A percentile compares a stretch with the other conserved stretches of the same genome.
These are phyloP conservation scores for Carapus acus DNA, from an alignment of 2,797 vertebrate species.

Conservation along the genomic window DNA sequence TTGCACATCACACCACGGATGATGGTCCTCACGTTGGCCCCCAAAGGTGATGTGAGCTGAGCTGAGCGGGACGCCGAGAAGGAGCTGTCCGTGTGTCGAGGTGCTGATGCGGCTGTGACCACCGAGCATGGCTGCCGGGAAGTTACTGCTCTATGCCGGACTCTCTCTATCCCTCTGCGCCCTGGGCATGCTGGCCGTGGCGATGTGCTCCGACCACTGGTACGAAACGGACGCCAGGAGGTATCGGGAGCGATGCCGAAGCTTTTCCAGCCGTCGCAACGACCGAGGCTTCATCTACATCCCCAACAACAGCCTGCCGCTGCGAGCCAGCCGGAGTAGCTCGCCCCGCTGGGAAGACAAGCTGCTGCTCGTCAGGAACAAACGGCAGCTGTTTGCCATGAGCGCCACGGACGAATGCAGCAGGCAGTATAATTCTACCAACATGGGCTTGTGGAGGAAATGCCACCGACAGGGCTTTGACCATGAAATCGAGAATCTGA, in stretches of 20 bases:
- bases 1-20: conserved; percentile 12
- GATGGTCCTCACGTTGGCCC: conserved; percentile 42
- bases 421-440: conserved; percentile 95
- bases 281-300: conserved; percentile 99
- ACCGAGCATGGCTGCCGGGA: conserved; percentile 91
- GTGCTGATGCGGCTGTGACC: conserved; percentile 78
- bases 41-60: conserved; percentile 67
- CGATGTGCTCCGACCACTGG: conserved; percentile 98
- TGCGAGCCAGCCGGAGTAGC: conserved; percentile 85
- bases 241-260: conserved; percentile 94
- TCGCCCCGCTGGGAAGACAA: conserved; percentile 46
- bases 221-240: conserved; percentile 97
- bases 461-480: conserved; percentile 92
- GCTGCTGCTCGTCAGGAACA: conserved; percentile 85
- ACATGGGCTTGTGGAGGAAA: conserved; percentile 97
- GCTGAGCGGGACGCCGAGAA: conserved; percentile 48
- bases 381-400: conserved; percentile 96
- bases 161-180: conserved; percentile 95
- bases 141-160: conserved; percentile 94
- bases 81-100: conserved; percentile 68
- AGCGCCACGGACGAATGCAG: conserved; percentile 93
- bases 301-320: conserved; percentile 96
- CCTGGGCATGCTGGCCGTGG: conserved; percentile 96
- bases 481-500: conserved; percentile 86
- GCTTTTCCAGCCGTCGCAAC: conserved; percentile 90